Conservation (phyloP, 2,888 invertebrate species). For the Lapara coniferarum region DNA sequence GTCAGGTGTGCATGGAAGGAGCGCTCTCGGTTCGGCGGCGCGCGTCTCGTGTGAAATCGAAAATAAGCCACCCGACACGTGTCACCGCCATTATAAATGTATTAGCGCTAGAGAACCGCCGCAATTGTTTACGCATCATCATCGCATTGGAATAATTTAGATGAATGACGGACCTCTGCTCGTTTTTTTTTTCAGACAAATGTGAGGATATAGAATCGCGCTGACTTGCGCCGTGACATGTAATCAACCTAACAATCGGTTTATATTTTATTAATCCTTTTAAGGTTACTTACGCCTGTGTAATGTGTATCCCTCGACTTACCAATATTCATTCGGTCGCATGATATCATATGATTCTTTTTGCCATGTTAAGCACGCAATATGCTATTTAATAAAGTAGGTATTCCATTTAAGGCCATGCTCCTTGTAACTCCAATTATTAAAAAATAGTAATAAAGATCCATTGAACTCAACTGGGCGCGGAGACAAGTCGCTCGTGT, state of each 20-base stretch:
- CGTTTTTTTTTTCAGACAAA: slow-evolving; percentile 15
- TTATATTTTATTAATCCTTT: background rate
- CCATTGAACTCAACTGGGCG: no score
- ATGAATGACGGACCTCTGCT: slow-evolving; percentile 44
- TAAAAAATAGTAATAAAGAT: no score
- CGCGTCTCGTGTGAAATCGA: slow-evolving; percentile 41
- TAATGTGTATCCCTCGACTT: no score
- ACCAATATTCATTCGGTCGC: no score
- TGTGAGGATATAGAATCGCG: slow-evolving; percentile 15
- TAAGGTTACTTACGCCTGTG: no score
- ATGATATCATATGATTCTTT: no score
- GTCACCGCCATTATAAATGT: slow-evolving; percentile 50
- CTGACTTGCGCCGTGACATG: slow-evolving; percentile 15
- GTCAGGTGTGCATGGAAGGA: no score
- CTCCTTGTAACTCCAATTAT: no score
- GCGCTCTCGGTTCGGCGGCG: background rate
- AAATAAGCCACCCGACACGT: slow-evolving; percentile 37
- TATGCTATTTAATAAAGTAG: no score
- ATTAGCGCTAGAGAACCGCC: slow-evolving; percentile 43
- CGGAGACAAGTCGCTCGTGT: no score
- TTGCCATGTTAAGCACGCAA: no score
- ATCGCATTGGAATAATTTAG: slow-evolving; percentile 63
- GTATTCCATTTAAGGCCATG: no score
- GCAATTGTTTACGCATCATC: slow-evolving; percentile 59
- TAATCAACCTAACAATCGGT: background rate